Conservation (phyloP, 2,888 invertebrate species). For the Morpho deidamia region DNA sequence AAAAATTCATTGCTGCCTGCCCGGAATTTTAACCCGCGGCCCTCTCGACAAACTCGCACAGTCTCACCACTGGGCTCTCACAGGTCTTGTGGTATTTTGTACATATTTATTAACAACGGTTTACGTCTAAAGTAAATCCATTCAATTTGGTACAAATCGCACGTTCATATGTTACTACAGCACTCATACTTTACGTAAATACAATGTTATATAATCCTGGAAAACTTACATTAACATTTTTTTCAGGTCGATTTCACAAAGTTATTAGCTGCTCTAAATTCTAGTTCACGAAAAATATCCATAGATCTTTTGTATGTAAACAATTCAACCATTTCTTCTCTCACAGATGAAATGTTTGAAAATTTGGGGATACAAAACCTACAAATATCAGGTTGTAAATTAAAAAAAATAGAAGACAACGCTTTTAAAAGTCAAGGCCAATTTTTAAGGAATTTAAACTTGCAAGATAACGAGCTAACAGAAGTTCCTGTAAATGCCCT, state of each 20-base stretch:
- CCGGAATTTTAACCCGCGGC: too few species aligned
- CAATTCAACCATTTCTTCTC: conserved; percentile 86
- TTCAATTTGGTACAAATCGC: too few species aligned
- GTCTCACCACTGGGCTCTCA: too few species aligned
- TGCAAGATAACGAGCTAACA: conserved; percentile 89
- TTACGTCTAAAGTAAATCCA: too few species aligned
- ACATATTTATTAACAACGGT: too few species aligned
- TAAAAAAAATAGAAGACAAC: conserved; percentile 82
- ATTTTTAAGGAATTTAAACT: conserved; percentile 88
- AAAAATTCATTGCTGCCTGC: too few species aligned
- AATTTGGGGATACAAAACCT: conserved; percentile 88
- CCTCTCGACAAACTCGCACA: too few species aligned
- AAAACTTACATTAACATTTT: conserved; percentile 16
- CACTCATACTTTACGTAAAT: too few species aligned
- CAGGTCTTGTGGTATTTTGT: too few species aligned
- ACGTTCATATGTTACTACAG: too few species aligned
- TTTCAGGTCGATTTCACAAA: conserved; percentile 85
- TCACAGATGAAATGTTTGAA: conserved; percentile 83
- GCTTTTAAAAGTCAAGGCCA: conserved; percentile 92
- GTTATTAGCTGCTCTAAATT: conserved; percentile 85
- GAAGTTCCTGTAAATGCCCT: conserved; percentile 88
- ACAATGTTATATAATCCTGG: neutral
- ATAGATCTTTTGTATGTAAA: conserved; percentile 93
- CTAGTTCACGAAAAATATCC: conserved; percentile 81
- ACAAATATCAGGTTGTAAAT: conserved; percentile 90